Conservation (phyloP, 2,113 vertebrate genomes). For the Herpetotheres cachinnans region DNA sequence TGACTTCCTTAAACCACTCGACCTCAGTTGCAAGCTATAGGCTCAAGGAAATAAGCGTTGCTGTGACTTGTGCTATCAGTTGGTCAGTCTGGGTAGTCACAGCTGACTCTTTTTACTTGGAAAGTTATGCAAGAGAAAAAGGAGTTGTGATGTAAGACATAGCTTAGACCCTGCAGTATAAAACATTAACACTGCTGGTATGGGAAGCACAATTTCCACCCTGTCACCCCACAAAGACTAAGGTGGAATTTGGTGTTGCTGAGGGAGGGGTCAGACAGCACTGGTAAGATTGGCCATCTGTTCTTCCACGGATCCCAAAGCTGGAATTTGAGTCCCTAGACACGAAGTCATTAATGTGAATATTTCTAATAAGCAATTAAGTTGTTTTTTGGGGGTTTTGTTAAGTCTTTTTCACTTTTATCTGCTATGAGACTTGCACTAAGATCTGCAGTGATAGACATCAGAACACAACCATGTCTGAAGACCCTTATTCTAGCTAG, state of each 20-base stretch:
- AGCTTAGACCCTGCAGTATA: background rate
- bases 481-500: background rate
- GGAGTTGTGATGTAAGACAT: background rate
- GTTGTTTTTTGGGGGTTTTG: background rate
- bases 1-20: background rate
- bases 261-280: background rate
- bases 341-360: background rate
- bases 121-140: background rate
- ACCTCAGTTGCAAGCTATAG: background rate
- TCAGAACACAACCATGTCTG: background rate
- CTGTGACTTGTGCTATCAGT: background rate
- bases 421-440: background rate
- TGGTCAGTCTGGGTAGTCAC: background rate
- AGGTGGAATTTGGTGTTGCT: background rate
- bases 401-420: background rate
- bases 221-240: background rate
- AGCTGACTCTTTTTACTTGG: background rate
- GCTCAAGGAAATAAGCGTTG: accelerated
- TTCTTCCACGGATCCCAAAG: background rate
- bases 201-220: background rate
- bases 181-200: background rate
- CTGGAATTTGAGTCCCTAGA: background rate
- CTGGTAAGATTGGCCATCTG: background rate
- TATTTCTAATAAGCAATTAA: background rate
- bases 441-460: background rate